Evolutionary conservation across 2,888 invertebrate species (phyloP).

Genomic region (Lithodes maja): DNA sequence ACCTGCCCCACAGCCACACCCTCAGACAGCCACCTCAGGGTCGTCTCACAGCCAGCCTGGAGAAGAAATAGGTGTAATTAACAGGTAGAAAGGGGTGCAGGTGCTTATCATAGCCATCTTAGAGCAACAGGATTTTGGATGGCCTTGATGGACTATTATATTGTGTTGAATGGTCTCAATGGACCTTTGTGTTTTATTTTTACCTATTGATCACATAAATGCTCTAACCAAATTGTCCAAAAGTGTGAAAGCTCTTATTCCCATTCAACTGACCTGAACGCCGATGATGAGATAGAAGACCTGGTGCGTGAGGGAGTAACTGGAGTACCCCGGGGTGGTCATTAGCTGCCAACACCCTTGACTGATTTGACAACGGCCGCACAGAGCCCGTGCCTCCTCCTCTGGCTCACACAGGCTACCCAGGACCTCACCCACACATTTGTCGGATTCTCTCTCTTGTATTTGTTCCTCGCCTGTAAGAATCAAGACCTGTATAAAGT

Average conservation of each 20-base stretch:
- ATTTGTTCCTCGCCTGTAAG: constrained; percentile 22
- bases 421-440: constrained; percentile 1
- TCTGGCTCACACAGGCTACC: neutral
- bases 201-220: too few species aligned
- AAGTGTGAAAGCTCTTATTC: neutral
- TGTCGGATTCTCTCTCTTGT: neutral
- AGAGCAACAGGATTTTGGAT: too few species aligned
- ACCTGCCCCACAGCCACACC: constrained; percentile 11
- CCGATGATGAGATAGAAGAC: constrained; percentile 47
- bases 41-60: neutral
- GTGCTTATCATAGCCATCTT: too few species aligned
- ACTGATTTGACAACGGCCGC: constrained; percentile 22
- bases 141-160: neutral
- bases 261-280: constrained; percentile 4
- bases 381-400: neutral
- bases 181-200: too few species aligned
- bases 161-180: too few species aligned
- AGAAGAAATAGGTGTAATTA: too few species aligned
- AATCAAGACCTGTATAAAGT: neutral
- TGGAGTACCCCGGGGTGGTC: constrained; percentile 28
- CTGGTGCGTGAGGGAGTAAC: constrained; percentile 55
- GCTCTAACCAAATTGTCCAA: neutral
- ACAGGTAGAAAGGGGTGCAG: too few species aligned
- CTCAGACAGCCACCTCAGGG: neutral
- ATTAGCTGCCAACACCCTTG: constrained; percentile 42